Evolutionary conservation across 2,888 invertebrate species (phyloP), one percentile per base, ranked within the genome.

Genomic region (Eudasyphora cyanicolor): DNA sequence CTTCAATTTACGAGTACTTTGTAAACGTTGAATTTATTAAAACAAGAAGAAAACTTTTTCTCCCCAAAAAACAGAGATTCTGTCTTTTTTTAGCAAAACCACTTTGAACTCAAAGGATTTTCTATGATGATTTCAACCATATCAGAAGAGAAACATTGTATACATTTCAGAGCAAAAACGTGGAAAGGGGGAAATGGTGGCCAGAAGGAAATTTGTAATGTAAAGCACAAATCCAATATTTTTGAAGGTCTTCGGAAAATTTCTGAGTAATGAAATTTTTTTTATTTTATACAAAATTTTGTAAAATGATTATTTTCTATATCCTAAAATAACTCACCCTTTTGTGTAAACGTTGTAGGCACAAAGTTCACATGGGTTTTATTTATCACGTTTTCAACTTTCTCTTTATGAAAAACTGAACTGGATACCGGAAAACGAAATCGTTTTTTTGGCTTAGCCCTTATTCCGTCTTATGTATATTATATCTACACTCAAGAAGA

Each of bases 1-100:
- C 67, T 67, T 67, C 67, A 67, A 67, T 67, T 38, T 42, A 24
- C 38, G 42, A 42, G 67, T 67, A 42, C 67, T 67, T 67, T 67
- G 67, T 38, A 42, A 38, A 67, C 19, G 38, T 42, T 42, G 19
- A 12, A 67, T 67, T 67, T 67, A 67, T 42, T 42, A 67, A 67
- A 67, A 67, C 67, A 38, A 60, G 60, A 60, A 60, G 60, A 60
- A 60, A 60, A 27, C 14, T 60, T 27, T 57, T 3, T 4, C 49
- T 17, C 49, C 17, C 27, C 24, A 57, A 57, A 57, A 38, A 38
- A 54, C 54, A 54, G 54, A 24, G 27, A 57, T 57, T 17, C 8
- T 10, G 5, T n/a, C 45, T 45, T 51, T 21, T 51, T 51, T 19
- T 51, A 3, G 57, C 10, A 57, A 54, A 54, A 57, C 45, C n/a